A percentile compares a stretch with the other conserved stretches of the same genome.
Conservation (phyloP, 1,140 invertebrate species). For the Pogonognathellus flavescens region DNA sequence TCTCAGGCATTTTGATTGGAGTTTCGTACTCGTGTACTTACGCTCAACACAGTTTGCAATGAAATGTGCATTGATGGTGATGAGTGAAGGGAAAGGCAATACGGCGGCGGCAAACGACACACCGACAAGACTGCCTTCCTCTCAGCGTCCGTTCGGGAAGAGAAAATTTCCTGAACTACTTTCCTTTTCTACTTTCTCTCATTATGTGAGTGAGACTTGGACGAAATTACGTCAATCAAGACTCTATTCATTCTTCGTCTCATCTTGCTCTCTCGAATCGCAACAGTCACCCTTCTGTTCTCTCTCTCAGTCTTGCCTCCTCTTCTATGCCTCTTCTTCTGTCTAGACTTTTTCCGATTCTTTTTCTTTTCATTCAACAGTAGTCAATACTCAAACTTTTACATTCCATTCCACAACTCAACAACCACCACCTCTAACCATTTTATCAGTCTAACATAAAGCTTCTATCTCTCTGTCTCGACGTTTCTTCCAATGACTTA, state of each 20-base stretch:
- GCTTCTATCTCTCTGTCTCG: neutral
- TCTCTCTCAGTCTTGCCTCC: slow-evolving; percentile 4
- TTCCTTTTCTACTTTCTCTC: slow-evolving; percentile 65
- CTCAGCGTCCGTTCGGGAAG: slow-evolving; percentile 65
- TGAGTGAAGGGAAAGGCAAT: slow-evolving; percentile 38
- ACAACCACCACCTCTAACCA: neutral
- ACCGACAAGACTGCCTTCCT: slow-evolving; percentile 65
- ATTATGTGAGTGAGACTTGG: slow-evolving; percentile 65
- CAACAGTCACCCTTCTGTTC: slow-evolving; percentile 41
- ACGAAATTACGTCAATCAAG: slow-evolving; percentile 68
- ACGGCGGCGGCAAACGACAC: slow-evolving; percentile 52
- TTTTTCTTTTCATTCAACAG: slow-evolving; percentile 51
- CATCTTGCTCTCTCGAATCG: slow-evolving; percentile 15
- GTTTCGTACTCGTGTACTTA: too few relatives aligned
- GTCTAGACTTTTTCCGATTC: slow-evolving; percentile 18
- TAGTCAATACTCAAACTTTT: slow-evolving; percentile 54
- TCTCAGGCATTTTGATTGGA: neutral
- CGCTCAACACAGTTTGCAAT: too few relatives aligned
- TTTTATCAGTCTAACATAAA: neutral
- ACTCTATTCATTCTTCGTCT: slow-evolving; percentile 63
- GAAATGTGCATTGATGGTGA: slow-evolving; percentile 16
- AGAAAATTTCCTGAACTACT: slow-evolving; percentile 68
- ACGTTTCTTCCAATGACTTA: neutral
- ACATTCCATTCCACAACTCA: neutral
- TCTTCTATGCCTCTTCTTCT: neutral